Evolutionary conservation across 2,888 invertebrate species (phyloP).

Genomic region (Sericinus montela): DNA sequence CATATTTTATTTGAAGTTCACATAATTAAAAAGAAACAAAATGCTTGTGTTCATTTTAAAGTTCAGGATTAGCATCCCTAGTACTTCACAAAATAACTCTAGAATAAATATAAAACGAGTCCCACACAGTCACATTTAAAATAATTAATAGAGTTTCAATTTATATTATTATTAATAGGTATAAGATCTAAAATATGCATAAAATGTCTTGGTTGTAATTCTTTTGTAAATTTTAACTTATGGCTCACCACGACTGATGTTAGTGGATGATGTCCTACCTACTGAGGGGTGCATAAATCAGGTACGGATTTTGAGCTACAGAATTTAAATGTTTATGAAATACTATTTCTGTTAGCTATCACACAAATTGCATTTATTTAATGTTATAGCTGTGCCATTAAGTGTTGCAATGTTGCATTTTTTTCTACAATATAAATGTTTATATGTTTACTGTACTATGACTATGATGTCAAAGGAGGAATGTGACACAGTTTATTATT

Average conservation of each 20-base stretch:
- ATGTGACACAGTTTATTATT: background rate
- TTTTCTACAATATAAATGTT: no score
- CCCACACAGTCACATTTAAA: no score
- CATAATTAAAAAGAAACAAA: no score
- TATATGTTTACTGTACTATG: background rate
- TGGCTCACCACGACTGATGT: slow-evolving; percentile 11
- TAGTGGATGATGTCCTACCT: slow-evolving; percentile 11
- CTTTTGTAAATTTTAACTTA: slow-evolving; percentile 13
- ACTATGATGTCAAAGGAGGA: background rate
- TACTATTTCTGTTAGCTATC: slow-evolving; percentile 3
- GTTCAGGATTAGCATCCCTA: no score
- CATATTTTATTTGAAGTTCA: no score
- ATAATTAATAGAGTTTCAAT: no score
- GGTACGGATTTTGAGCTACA: slow-evolving; percentile 8
- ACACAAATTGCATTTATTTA: slow-evolving; percentile 9
- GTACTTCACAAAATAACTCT: no score
- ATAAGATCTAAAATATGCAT: no score
- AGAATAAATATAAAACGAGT: no score
- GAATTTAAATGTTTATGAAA: slow-evolving; percentile 5
- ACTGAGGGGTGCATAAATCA: slow-evolving; percentile 4
- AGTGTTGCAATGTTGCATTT: background rate
- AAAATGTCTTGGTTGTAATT: slow-evolving; percentile 1
- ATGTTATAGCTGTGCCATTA: background rate
- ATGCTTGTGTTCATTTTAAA: no score
- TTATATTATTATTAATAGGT: no score